Evolutionary conservation across 2,113 vertebrate species (phyloP).

Genomic region (Nycticryphes semicollaris): DNA sequence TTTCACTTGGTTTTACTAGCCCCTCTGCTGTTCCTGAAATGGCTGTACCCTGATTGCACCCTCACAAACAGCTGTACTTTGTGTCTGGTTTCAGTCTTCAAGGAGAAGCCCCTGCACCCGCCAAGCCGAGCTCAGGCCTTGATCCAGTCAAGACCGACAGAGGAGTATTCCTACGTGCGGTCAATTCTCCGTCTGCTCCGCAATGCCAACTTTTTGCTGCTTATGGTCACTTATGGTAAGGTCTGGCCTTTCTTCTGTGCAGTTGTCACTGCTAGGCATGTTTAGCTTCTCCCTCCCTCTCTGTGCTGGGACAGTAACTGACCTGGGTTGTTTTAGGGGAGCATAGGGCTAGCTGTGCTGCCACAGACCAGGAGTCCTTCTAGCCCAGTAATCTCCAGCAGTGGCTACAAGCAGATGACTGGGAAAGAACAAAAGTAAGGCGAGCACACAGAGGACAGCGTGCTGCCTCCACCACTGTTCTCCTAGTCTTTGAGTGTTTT

Average conservation of each 20-base stretch:
- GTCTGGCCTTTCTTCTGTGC: not conserved
- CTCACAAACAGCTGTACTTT: not conserved
- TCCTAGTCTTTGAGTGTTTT: not conserved
- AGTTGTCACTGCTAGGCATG: not conserved
- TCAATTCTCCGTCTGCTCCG: conserved; percentile 82
- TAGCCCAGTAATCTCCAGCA: not conserved
- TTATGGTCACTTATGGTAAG: conserved; percentile 90
- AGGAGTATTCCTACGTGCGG: conserved; percentile 81
- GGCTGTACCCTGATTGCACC: not conserved
- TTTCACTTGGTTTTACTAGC: not conserved
- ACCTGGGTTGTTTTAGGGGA: not conserved
- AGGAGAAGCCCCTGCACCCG: conserved; percentile 85
- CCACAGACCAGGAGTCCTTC: not conserved
- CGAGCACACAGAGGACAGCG: not conserved
- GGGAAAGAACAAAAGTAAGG: not conserved
- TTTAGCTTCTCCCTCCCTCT: not conserved
- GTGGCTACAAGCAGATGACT: not conserved
- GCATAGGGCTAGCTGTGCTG: not conserved
- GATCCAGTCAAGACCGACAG: conserved; percentile 64
- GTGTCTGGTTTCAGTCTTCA: conserved; percentile 83
- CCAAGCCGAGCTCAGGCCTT: conserved; percentile 86
- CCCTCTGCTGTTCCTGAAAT: not conserved
- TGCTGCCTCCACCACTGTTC: not conserved
- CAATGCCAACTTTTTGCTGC: conserved; percentile 88
- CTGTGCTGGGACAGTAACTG: not conserved